Conservation (phyloP, 2,113 vertebrate species). For the human (Homo sapiens) region GRCh38 chr9:68813001-68813500, state of each 20-base stretch:
- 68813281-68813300: background rate
- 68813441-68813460: background rate
- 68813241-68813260: background rate
- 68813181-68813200: background rate
- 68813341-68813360: background rate
- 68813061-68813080: background rate
- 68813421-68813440: background rate
- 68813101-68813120: background rate
- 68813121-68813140: background rate
- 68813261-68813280: background rate
- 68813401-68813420: background rate
- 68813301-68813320: background rate
- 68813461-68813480: background rate
- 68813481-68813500: background rate
- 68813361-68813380: background rate
- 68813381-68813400: background rate
- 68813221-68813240: background rate
- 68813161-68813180: background rate
- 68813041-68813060: background rate
- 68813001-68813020: background rate
- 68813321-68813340: background rate
- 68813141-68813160: background rate
- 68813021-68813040: background rate
- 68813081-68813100: background rate
- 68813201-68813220: background rate